These are phyloP conservation scores for Pollachius pollachius DNA, from an alignment of 2,113 vertebrate genomes.

Conservation along the genomic window DNA sequence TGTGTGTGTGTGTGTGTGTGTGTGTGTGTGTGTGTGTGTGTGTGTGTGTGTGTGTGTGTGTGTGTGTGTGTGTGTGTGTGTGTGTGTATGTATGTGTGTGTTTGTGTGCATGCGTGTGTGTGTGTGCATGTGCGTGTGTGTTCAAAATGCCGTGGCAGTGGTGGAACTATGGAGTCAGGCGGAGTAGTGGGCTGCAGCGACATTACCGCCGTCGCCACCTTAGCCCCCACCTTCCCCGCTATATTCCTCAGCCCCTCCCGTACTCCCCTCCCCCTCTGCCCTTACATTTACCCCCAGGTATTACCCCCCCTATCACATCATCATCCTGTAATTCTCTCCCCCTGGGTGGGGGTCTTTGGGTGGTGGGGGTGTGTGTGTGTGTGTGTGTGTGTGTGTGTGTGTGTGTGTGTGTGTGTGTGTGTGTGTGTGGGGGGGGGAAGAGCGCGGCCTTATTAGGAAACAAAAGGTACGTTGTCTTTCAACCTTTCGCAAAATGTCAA, in stretches of 20 bases:
- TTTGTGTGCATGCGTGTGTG: neutral
- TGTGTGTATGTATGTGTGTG: neutral
- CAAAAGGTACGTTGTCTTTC: constrained; percentile 80
- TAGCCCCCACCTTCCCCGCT: neutral
- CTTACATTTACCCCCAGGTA: constrained; percentile 8
- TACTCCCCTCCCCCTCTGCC: neutral
- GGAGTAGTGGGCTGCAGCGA: neutral
- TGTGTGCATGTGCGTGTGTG: neutral
- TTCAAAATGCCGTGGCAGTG: too few relatives aligned
- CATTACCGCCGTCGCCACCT: neutral
- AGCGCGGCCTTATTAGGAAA: constrained; percentile 74
- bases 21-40: too few relatives aligned
- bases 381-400: too few relatives aligned
- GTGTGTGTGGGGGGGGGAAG: constrained; percentile 29
- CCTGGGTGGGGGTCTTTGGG: too few relatives aligned
- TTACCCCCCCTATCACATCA: neutral
- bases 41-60: constrained; percentile 20
- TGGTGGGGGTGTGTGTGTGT: too few relatives aligned
- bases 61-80: constrained; percentile 20
- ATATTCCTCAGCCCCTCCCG: constrained; percentile 1
- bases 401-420: too few relatives aligned
- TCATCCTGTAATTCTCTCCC: constrained; percentile 62
- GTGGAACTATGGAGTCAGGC: too few relatives aligned
- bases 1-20: neutral
- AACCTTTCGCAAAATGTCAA: constrained; percentile 82